Evolutionary conservation across 53 echinoderm and acorn worm species (phyloP), one percentile per base, ranked within the genome.

Genomic region (Astropecten irregularis): DNA sequence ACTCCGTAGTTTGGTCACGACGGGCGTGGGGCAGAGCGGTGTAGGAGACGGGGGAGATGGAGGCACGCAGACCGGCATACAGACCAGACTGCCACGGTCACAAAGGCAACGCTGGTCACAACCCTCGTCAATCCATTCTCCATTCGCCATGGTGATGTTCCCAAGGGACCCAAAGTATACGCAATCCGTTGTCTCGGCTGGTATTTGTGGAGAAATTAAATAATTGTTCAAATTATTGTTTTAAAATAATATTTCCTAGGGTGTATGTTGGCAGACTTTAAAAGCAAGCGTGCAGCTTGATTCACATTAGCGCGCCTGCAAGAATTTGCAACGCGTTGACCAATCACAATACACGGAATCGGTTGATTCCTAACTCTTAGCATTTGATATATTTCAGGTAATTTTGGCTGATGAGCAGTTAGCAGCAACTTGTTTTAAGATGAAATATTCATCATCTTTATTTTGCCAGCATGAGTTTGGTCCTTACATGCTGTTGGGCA

Each of bases 101-200:
- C 99, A 95, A 39, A 89, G 70, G 40, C 99, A 99, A 1, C 92
- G 90, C 11, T 74, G 86, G 18, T 95, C 88, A 66, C 99, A 97
- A 10, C 86, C 90, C 64, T 95, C 95, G 67, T 95, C 92, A 23
- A 88, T 87, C 92, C 92, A 90, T 51, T 94, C 88, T 11, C 99
- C 92, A 30, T 92, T 88, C 1, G 76, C 74, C 76, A 95, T 82
- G 18, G 88, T 92, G 39, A 99, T 89, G 83, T 95, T 93, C n/a
- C 79, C 87, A 13, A 85, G 66, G 0, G 83, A 48, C 25, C 88
- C 88, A 15, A 50, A 67, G 68, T 90, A 90, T 67, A 85, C 57
- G 35, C 93, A 93, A 9, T 71, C 88, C 13, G 88, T 85, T 7
- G 74, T 68, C 7, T 70, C 88, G 58, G 86, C 86, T 85, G 67